Percentiles rank a stretch among this genome's conserved stretches.
phyloP scores from a whole-genome alignment of 1,140 invertebrate species.

The Saccostrea cuccullata region DNA sequence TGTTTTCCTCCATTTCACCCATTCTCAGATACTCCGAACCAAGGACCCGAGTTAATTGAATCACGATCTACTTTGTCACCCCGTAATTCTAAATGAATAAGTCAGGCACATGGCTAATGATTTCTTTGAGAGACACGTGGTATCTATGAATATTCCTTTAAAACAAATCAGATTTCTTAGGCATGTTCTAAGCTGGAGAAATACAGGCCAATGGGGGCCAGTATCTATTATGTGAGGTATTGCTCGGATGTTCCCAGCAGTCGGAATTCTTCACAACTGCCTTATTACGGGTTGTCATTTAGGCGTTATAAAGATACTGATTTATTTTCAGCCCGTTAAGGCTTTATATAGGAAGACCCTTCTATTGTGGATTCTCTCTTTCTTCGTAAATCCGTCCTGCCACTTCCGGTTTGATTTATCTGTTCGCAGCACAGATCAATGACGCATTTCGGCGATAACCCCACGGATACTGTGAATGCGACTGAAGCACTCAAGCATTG shows the following conservation, averaged over 20 bases:
- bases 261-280: not conserved
- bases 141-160: not conserved
- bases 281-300: constrained; percentile 16
- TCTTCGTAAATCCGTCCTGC: constrained; percentile 17
- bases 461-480: not conserved
- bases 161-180: not conserved
- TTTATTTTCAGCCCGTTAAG: constrained; percentile 2
- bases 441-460: not conserved
- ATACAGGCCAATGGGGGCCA: not conserved
- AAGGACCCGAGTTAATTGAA: constrained; percentile 23
- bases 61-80: constrained; percentile 25
- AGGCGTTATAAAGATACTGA: not conserved
- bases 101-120: not conserved
- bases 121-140: constrained; percentile 2
- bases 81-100: not conserved
- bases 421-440: not conserved
- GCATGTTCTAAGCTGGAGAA: constrained; percentile 4
- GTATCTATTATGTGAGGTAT: not conserved
- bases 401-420: constrained; percentile 33
- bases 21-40: not conserved
- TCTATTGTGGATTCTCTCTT: not conserved
- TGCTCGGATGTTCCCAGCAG: not conserved
- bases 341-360: not conserved
- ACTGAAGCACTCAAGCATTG: not conserved
- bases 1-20: not conserved